These are phyloP conservation scores for Gnathonemus echidnorhynchus DNA, from an alignment of 2,113 vertebrate genomes.

Conservation along the genomic window DNA sequence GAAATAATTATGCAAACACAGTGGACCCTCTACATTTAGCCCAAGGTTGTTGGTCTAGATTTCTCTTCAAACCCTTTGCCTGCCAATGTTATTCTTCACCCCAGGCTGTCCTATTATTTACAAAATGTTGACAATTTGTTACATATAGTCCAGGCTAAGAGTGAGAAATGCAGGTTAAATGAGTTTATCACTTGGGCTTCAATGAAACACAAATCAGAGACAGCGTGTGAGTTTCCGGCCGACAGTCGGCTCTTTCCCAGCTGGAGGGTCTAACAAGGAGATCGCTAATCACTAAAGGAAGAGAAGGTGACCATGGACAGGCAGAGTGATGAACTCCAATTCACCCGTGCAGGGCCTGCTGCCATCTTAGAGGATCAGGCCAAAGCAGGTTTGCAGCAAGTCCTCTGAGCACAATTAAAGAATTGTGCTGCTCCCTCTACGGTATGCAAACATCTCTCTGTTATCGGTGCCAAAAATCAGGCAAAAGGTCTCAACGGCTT, in stretches of 20 bases:
- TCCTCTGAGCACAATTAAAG: slow-evolving; percentile 35
- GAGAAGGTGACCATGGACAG: not conserved
- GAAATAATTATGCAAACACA: not conserved
- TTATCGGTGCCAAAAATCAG: slow-evolving; percentile 29
- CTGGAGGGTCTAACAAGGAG: not conserved
- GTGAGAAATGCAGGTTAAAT: not conserved
- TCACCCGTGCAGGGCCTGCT: slow-evolving; percentile 28
- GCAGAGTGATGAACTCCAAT: slow-evolving; percentile 21
- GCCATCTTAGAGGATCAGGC: slow-evolving; percentile 20
- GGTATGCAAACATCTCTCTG: slow-evolving; percentile 18
- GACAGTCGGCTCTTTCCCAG: not conserved
- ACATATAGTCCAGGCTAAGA: not conserved
- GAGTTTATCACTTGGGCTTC: not conserved
- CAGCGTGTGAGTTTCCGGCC: not conserved
- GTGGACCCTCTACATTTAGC: not conserved
- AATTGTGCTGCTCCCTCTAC: slow-evolving; percentile 14
- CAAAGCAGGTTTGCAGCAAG: slow-evolving; percentile 13
- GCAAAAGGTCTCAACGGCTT: slow-evolving; percentile 17
- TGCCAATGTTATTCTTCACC: not conserved
- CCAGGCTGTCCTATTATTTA: not conserved
- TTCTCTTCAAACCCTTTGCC: not conserved
- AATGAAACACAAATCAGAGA: not conserved
- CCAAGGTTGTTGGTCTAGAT: not conserved
- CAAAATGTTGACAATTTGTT: not conserved
- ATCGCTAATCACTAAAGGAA: not conserved